These are phyloP conservation scores for Gonatopus flavifemur DNA, from an alignment of 1,140 invertebrate genomes.

Conservation along the genomic window DNA sequence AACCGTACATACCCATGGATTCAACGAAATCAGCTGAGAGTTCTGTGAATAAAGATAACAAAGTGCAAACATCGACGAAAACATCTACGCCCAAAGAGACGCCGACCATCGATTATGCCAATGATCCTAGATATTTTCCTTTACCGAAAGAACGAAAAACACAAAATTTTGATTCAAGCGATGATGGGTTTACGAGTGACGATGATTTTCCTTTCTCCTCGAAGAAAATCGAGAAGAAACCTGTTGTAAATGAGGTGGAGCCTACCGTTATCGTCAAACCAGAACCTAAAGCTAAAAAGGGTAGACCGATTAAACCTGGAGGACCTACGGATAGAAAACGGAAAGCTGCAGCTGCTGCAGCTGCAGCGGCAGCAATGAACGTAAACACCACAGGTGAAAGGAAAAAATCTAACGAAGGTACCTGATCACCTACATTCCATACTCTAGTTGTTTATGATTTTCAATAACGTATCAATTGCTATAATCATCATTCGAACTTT, in stretches of 20 bases:
- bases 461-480: neutral
- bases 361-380: conserved; percentile 44
- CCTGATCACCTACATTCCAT: neutral
- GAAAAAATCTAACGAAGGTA: neutral
- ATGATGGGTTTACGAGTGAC: conserved; percentile 66
- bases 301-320: conserved; percentile 53
- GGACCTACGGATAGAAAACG: conserved; percentile 56
- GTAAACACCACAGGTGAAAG: conserved; percentile 13
- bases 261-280: conserved; percentile 32
- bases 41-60: conserved; percentile 26
- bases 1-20: conserved; percentile 45
- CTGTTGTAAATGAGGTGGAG: conserved; percentile 38
- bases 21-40: conserved; percentile 28
- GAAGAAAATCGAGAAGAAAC: conserved; percentile 47
- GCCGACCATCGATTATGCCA: conserved; percentile 52
- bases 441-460: conserved; percentile 1
- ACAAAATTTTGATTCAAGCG: conserved; percentile 67
- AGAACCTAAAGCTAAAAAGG: conserved; percentile 47
- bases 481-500: conserved; percentile 1
- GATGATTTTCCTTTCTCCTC: conserved; percentile 65
- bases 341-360: conserved; percentile 57
- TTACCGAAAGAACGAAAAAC: conserved; percentile 71
- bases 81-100: conserved; percentile 35
- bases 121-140: conserved; percentile 75
- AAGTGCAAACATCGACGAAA: conserved; percentile 26